phyloP scores from a whole-genome alignment of 1,140 invertebrate genomes.

The Drosophila varians region DNA sequence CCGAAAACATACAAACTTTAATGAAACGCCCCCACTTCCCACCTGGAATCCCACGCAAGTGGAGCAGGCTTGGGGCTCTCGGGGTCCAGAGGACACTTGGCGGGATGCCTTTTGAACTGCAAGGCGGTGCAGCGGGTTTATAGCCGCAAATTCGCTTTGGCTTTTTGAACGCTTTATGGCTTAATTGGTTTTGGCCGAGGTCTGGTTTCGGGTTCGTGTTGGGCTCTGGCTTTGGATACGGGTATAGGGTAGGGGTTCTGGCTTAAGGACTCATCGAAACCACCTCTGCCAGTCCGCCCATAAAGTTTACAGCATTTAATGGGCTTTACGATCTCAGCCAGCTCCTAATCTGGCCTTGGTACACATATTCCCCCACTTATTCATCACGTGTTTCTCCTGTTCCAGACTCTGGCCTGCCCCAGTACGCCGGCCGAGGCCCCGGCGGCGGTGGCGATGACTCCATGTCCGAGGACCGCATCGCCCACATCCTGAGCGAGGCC shows the following conservation, averaged over 20 bases:
- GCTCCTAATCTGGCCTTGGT: conserved; percentile 3
- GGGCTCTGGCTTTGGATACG: not conserved
- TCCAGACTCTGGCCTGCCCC: conserved; percentile 87
- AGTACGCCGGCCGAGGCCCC: conserved; percentile 84
- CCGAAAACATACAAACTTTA: no score
- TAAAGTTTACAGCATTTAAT: conserved; percentile 76
- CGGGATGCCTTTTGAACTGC: conserved; percentile 40
- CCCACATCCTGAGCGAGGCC: conserved; percentile 96
- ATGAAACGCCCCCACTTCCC: no score
- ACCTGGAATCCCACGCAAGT: not conserved
- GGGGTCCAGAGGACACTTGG: conserved; percentile 7
- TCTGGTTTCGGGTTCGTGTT: not conserved
- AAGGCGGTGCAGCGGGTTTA: conserved; percentile 50
- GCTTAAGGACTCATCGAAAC: conserved; percentile 22
- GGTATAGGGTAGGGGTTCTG: no score
- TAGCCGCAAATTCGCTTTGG: conserved; percentile 78
- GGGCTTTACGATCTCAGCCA: conserved; percentile 65
- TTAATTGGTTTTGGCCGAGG: conserved; percentile 60
- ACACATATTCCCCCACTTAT: not conserved
- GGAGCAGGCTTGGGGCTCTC: conserved; percentile 1
- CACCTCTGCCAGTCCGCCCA: conserved; percentile 27
- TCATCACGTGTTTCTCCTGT: conserved; percentile 2
- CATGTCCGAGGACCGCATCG: conserved; percentile 95
- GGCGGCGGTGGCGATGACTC: conserved; percentile 88
- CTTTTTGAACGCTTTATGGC: conserved; percentile 81